Conservation (phyloP, 2,113 vertebrate genomes). For the Strix uralensis region DNA sequence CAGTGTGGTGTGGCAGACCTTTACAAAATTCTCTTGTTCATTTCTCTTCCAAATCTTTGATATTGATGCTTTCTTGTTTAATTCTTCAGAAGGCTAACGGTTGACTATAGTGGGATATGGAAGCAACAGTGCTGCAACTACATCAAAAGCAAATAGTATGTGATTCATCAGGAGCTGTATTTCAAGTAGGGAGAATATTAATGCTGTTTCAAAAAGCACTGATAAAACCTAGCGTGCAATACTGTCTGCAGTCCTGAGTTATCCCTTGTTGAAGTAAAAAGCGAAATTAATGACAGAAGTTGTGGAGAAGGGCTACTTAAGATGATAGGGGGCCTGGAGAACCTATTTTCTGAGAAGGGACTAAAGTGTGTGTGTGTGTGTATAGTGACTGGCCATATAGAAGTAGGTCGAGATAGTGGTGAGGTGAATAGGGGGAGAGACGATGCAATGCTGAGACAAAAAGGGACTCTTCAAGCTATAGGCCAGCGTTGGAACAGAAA, state of each 20-base stretch:
- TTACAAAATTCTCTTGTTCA: not conserved
- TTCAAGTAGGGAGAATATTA: not conserved
- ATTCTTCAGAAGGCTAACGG: not conserved
- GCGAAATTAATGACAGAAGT: not conserved
- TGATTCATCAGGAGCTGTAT: not conserved
- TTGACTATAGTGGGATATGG: not conserved
- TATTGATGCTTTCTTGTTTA: not conserved
- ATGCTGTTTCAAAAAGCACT: not conserved
- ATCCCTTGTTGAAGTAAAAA: not conserved
- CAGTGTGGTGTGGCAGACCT: not conserved
- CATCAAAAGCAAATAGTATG: not conserved
- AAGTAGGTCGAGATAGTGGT: not conserved
- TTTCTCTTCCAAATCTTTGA: not conserved
- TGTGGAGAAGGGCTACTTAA: not conserved
- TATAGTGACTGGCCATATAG: not conserved
- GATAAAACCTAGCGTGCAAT: not conserved
- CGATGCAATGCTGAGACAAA: not conserved
- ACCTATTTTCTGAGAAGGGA: not conserved
- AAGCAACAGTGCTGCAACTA: not conserved
- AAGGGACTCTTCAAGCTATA: not conserved
- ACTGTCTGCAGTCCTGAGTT: not conserved
- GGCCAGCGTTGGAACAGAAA: not conserved
- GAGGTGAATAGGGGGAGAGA: not conserved
- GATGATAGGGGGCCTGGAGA: not conserved
- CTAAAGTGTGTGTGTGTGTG: not conserved